Evolutionary conservation across 2,113 vertebrate species (phyloP).

Genomic region (Bambusicola thoracicus): DNA sequence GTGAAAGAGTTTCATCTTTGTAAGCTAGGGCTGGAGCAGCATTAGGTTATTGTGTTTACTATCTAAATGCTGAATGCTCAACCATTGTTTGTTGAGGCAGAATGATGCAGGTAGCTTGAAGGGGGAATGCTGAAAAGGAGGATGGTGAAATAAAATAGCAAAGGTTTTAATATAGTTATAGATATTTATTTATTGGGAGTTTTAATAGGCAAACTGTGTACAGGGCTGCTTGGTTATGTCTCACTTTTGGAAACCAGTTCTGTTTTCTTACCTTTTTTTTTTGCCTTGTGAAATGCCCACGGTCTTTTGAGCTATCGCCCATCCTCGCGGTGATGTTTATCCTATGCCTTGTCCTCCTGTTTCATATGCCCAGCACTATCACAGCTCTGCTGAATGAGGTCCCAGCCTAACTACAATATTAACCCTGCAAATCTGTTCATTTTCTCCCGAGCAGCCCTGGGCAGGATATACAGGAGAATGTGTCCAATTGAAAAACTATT

Average conservation of each 20-base stretch:
- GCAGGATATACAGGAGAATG: conserved; percentile 59
- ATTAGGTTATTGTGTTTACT: background rate
- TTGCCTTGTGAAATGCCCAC: background rate
- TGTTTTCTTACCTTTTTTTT: background rate
- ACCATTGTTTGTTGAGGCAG: background rate
- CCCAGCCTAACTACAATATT: conserved; percentile 76
- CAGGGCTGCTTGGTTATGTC: background rate
- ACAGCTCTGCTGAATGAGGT: conserved; percentile 64
- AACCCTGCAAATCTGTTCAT: conserved; percentile 79
- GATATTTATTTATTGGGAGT: background rate
- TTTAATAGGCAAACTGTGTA: background rate
- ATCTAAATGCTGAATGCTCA: background rate
- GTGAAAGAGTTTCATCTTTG: background rate
- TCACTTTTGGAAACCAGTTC: background rate
- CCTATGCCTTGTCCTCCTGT: conserved; percentile 26
- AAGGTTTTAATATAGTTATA: background rate
- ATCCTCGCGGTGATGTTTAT: conserved; percentile 42
- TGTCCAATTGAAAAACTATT: conserved; percentile 76
- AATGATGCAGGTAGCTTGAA: background rate
- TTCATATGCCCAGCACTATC: conserved; percentile 27
- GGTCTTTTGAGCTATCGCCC: background rate
- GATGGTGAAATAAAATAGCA: background rate
- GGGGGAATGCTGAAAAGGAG: background rate
- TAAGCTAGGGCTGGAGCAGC: background rate
- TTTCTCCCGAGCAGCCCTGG: conserved; percentile 65